Percentiles rank a stretch among this genome's conserved stretches.
These are phyloP conservation scores for Falco punctatus DNA, from an alignment of 2,113 vertebrate species.

Conservation along the genomic window DNA sequence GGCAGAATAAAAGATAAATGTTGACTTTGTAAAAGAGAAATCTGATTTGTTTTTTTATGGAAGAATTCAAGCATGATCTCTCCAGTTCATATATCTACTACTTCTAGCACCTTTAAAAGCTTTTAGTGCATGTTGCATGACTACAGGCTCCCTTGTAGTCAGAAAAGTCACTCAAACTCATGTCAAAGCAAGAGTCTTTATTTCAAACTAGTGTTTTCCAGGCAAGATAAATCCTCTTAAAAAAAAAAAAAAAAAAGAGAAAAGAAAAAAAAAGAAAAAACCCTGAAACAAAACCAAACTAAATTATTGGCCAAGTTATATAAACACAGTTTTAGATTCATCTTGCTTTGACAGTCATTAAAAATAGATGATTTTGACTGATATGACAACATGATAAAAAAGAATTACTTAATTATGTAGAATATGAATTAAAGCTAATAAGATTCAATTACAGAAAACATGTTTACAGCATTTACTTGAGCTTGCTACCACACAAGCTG, in stretches of 20 bases:
- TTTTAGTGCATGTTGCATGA: not conserved
- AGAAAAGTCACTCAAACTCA: not conserved
- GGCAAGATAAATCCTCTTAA: not conserved
- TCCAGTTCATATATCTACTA: not conserved
- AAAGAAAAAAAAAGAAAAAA: not conserved
- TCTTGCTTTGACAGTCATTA: not conserved
- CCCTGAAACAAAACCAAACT: not conserved
- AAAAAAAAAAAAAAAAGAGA: not conserved
- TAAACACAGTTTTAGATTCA: not conserved
- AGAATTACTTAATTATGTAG: constrained; percentile 27
- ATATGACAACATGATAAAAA: not conserved
- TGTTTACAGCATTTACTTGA: constrained; percentile 47
- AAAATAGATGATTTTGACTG: constrained; percentile 16
- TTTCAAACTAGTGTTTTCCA: not conserved
- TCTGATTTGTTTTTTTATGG: not conserved
- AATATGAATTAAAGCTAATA: constrained; percentile 51
- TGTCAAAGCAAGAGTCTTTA: not conserved
- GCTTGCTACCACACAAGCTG: constrained; percentile 49
- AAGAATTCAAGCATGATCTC: not conserved
- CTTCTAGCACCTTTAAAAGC: not conserved
- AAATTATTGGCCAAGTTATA: not conserved
- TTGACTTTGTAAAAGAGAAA: not conserved
- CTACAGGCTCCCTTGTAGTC: not conserved
- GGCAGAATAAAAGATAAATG: not conserved
- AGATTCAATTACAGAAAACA: constrained; percentile 46